Evolutionary conservation across 2,797 vertebrate species (phyloP).

Genomic region (Champsocephalus gunnari): DNA sequence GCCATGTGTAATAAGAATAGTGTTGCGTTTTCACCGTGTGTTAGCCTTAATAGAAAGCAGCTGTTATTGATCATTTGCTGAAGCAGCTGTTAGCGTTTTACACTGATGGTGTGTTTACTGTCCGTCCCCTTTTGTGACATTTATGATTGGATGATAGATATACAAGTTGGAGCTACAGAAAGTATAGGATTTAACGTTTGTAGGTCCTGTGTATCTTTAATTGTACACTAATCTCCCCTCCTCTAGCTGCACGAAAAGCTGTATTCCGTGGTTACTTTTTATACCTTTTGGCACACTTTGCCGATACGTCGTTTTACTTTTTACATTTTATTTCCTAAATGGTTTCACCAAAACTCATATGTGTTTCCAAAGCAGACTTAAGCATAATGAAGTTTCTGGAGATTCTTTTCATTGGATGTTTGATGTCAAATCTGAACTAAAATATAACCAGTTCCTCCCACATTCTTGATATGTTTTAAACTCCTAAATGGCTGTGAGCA

Average conservation of each 20-base stretch:
- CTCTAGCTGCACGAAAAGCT: too few relatives aligned
- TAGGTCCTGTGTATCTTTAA: background rate
- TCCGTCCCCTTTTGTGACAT: background rate
- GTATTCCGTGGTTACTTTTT: background rate
- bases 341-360: background rate
- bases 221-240: background rate
- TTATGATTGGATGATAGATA: slow-evolving; percentile 1
- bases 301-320: background rate
- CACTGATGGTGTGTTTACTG: slow-evolving; percentile 9
- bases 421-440: slow-evolving; percentile 2
- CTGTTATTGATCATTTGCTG: slow-evolving; percentile 9
- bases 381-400: slow-evolving; percentile 17
- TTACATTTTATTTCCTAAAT: background rate
- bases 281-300: background rate
- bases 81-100: slow-evolving; percentile 24
- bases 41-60: slow-evolving; percentile 31
- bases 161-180: background rate
- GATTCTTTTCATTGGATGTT: slow-evolving; percentile 1
- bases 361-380: background rate
- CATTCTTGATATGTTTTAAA: slow-evolving; percentile 8
- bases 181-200: background rate
- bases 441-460: slow-evolving; percentile 12
- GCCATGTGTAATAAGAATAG: slow-evolving; percentile 14
- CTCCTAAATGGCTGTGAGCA: background rate
- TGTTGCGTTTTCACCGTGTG: background rate